Evolutionary conservation across 2,797 vertebrate genomes (phyloP).

Genomic region (Gymnothorax javanicus): DNA sequence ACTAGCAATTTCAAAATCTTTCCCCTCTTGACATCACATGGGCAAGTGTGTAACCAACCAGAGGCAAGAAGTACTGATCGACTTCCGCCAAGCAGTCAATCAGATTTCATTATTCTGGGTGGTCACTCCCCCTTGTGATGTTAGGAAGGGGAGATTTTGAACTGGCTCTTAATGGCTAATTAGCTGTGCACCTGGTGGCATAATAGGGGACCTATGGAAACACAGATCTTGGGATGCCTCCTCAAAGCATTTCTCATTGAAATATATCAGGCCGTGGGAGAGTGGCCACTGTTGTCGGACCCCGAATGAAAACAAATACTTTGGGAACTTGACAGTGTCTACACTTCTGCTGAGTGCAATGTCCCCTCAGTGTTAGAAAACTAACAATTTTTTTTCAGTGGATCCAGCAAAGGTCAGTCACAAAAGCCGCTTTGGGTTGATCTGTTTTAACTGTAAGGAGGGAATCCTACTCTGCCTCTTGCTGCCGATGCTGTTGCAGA

Average conservation of each 20-base stretch:
- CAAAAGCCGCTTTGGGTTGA: not conserved
- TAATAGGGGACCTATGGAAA: not conserved
- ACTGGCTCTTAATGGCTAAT: too few species aligned
- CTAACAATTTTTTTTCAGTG: not conserved
- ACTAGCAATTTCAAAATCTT: too few species aligned
- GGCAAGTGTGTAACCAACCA: too few species aligned
- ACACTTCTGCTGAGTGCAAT: not conserved
- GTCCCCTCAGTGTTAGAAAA: not conserved
- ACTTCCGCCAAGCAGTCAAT: too few species aligned
- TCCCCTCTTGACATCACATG: too few species aligned
- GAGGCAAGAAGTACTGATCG: too few species aligned
- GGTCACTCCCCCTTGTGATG: too few species aligned
- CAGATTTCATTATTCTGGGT: too few species aligned
- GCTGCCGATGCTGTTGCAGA: not conserved
- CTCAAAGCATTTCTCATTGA: not conserved
- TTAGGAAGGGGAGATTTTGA: too few species aligned
- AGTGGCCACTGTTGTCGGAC: not conserved
- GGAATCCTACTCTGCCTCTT: not conserved
- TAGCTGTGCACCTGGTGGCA: too few species aligned
- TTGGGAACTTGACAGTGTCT: not conserved
- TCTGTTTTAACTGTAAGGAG: not conserved
- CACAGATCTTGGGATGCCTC: not conserved
- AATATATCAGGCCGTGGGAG: not conserved
- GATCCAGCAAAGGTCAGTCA: not conserved
- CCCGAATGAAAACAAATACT: not conserved